Conservation (phyloP, 2,797 vertebrate species). For the Tenualosa ilisha region DNA sequence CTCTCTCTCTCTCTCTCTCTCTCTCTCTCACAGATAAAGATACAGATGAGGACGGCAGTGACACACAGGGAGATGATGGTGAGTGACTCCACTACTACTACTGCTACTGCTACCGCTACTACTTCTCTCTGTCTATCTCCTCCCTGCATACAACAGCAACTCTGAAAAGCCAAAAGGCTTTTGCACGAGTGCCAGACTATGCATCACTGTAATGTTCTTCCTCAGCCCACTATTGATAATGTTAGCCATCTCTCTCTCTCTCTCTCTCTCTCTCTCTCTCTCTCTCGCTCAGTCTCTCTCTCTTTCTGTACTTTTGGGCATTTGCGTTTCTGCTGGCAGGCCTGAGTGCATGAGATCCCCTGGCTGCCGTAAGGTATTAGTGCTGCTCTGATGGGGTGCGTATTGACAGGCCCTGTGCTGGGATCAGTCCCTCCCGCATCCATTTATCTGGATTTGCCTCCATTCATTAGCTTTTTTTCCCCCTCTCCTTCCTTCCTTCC, state of each 20-base stretch:
- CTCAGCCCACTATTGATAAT: not conserved
- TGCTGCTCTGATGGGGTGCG: not conserved
- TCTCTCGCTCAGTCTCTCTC: not conserved
- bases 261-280: not conserved
- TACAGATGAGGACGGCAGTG: conserved; percentile 63
- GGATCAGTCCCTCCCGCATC: conserved; percentile 1
- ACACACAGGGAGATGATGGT: conserved; percentile 71
- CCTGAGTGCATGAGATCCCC: not conserved
- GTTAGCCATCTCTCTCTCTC: not conserved
- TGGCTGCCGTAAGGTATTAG: not conserved
- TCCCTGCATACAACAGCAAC: not conserved
- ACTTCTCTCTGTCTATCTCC: not conserved
- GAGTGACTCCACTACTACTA: conserved; percentile 63
- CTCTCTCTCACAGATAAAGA: conserved; percentile 67
- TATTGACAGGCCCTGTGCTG: not conserved
- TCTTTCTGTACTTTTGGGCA: not conserved
- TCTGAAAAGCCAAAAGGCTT: not conserved
- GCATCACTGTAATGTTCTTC: not conserved
- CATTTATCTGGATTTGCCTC: conserved; percentile 35
- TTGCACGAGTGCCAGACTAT: not conserved
- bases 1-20: conserved; percentile 35
- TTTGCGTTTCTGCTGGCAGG: not conserved
- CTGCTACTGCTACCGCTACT: too few species aligned
- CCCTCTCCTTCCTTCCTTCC: not conserved
- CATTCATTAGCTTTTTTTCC: too few species aligned